Base-by-base conservation (phyloP, 2,113 vertebrate genomes). In the Austrofundulus limnaeus region DNA sequence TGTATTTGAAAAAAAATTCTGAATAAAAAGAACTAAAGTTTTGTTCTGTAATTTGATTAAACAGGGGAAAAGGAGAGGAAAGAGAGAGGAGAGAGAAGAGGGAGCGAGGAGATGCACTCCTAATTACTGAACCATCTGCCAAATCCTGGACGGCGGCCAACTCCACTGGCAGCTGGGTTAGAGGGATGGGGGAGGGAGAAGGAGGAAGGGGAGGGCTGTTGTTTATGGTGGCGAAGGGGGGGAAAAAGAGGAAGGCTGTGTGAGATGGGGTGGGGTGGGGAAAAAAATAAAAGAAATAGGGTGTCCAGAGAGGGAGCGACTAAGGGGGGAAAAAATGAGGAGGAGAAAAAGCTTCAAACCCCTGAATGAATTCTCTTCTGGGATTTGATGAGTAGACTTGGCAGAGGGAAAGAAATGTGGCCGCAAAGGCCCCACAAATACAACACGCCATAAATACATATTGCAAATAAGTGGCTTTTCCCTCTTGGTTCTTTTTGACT, bases 101-200 rank as follows among this genome's bases (percentile, higher is more conserved):
- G 87, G 86, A 92, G 89, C 46, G 57, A 87, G 92, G 88, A 68
- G 87, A 85, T 92, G 92, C 91, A 88, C 86, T 88, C 87, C 93
- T 92, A 92, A 93, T 82, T 92, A 94, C 89, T 54, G 72, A 88
- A 78, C 95, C 95, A 94, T 95, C 94, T 96, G 94, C 90, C 88
- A 84, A 89, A 82, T 87, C 79, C 92, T 94, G 94, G 94, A 94
- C 19, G 51, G 53, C 46, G 51, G 92, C 94, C 94, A 95, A 91
- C 84, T 80, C 65, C 70, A 85, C 81, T 92, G 93, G 93, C 93
- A 95, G 93, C 90, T 93, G 93, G 75, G 91, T 85, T 77, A 78
- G 86, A 85, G 66, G 61, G 88, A 80, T 78, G 87, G 88, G 83
- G 84, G 82, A 84, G 78, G 80, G 86, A 75, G 77, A 65, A 67